Evolutionary conservation across 1,140 invertebrate genomes (phyloP), one percentile per base, ranked within the genome.

Genomic region (Vanessa atalanta): DNA sequence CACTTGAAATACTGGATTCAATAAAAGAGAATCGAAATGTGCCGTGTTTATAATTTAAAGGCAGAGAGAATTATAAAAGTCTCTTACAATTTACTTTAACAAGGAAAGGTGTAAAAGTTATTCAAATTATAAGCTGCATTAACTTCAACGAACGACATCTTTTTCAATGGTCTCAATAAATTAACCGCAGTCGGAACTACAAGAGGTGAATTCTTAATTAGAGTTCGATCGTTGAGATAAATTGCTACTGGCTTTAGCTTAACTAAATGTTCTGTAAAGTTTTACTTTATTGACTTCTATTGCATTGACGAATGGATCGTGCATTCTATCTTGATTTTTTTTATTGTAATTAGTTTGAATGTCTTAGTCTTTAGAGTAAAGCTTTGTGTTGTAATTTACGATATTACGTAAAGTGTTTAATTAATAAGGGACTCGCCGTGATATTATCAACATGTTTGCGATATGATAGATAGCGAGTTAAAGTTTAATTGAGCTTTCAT

Each of bases 161-260:
- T 65, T 72, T 72, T 72, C 63, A 72, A 65, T 51, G 61, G 26
- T 65, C 61, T 55, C 70, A 65, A 65, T 72, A 72, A 72, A 66
- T 61, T 60, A 48, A 55, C 55, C 47, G 48, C 51, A 72, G 48
- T 72, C 63, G 63, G 70, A 65, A 72, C 61, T 72, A 66, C 47
- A 26, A 47, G 23, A 65, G 64, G 50, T 72, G 70, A 72, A 72
- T 72, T 51, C 50, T 72, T 72, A 72, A 72, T 72, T 72, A 65
- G 63, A 65, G 63, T 72, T 15, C 23, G 70, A 72, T 43, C 50
- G 63, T 57, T 37, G 51, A 50, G 69, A 53, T 71, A 53, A 71
- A 64, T 43, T 71, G 48, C 70, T 63, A 37, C 50, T 47, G 43
- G 16, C 63, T 70, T 48, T 64, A 57, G 61, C 15, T 14, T 26